Base-by-base conservation (phyloP, 2,113 vertebrate genomes). In the Trogon melanurus region DNA sequence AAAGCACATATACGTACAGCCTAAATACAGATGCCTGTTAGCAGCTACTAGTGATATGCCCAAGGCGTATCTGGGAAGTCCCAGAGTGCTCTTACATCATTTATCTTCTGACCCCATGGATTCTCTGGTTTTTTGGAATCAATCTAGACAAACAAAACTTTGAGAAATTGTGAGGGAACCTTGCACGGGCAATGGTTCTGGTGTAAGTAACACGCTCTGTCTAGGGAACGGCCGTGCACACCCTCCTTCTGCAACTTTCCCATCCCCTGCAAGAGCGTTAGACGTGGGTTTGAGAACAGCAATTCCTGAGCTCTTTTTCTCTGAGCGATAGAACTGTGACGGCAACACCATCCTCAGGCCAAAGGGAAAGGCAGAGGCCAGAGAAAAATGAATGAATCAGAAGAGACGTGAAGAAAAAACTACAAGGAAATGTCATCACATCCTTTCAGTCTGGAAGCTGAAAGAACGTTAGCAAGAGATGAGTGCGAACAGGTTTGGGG, bases 381-480 rank as follows among this genome's bases (percentile, higher is more conserved):
- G 79, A 61, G 78, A 27, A 92, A 41, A 79, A 89, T 17, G 84
- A 92, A 76, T 79, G 84, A 92, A 89, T 48, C 61, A 79, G 91
- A 91, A 82, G 64, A 78, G 9, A 13, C 50, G n/a, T 1, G 25
- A n/a, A 85, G 87, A 74, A 58, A 41, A 67, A 91, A 34, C 7
- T 57, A 57, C 21, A 54, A 65, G 91, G 94, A 94, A 93, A 95
- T 87, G 84, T 80, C 93, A 79, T 89, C 93, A 50, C 89, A 78
- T 91, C 91, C 91, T 80, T 6, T 3, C 66, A 27, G 58, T 2
- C 53, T 34, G 10, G 5, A 30, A 67, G 74, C 3, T 27, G 61
- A 64, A 56, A 62, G 45, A 65, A 57, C 1, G 0, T 6, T 14
- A 45, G 51, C 25, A 4, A 48, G 79, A 50, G 83, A 41, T 56